Base-by-base conservation (phyloP, 2,797 vertebrate genomes). In the Graptemys geographica region DNA sequence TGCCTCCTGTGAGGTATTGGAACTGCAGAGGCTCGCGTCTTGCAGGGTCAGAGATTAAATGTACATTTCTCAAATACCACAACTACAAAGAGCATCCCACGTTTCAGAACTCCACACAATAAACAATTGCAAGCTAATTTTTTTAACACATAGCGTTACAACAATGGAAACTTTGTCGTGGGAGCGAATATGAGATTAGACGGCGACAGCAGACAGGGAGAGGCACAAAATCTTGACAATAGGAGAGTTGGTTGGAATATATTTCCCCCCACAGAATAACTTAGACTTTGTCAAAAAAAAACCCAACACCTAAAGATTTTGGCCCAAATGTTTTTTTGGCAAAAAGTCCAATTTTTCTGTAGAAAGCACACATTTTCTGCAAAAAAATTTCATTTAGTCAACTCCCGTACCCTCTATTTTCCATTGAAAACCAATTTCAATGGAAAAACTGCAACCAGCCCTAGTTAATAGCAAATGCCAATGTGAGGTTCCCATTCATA, bases 181-280 rank as follows among this genome's bases (percentile, higher is more conserved):
- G 44, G 8, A 91, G n/a, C 33, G 5, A 16, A 13, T 28, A 28
- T 47, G 28, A 44, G 52, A 31, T 47, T 78, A 21, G 28, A 28
- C 5, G 1, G 72, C 37, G n/a, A 18, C 0, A 0, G n/a, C 0
- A 6, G 51, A 62, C 2, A 8, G 57, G 51, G 65, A 87, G 79
- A 93, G 81, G 52, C 0, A 0, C 81, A 51, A 90, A 2, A 44
- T 79, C 4, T 83, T 88, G 59, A 62, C 56, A 1, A 0, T 31
- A 51, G 47, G 41, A 93, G 41, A 95, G 52, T 57, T 3, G 4
- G n/a, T n/a, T 92, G 90, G 65, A 96, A 93, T 94, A 90, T 15
- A 2, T 62, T 33, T 57, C 56, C 2, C n/a, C 1, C 0, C 80
- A 94, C 8, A 1, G 4, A 92, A 55, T 28, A 8, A 80, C 51